phyloP scores from a whole-genome alignment of 2,113 vertebrate genomes.

The Rhinoptilus africanus region DNA sequence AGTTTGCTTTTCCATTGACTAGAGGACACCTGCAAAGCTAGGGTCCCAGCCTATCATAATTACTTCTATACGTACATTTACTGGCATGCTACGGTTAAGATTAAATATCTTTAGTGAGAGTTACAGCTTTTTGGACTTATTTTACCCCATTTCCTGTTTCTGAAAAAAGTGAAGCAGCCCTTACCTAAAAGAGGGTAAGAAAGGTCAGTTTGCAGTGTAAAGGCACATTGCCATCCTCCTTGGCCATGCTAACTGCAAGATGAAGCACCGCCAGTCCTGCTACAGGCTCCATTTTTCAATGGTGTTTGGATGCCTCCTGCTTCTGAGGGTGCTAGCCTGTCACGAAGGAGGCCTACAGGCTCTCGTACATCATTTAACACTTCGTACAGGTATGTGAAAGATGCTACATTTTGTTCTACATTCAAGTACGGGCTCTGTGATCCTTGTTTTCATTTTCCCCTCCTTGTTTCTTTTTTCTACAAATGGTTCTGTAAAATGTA shows the following conservation, averaged over 20 bases:
- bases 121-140: not conserved
- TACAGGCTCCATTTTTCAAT: not conserved
- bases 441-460: not conserved
- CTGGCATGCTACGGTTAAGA: not conserved
- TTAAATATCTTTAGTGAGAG: not conserved
- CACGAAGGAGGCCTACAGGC: accelerated
- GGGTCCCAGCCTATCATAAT: accelerated
- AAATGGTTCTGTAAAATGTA: not conserved
- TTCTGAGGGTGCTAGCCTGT: not conserved
- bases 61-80: not conserved
- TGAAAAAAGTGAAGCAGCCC: not conserved
- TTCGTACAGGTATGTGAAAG: accelerated
- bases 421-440: not conserved
- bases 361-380: not conserved
- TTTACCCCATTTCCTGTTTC: not conserved
- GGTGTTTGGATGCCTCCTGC: not conserved
- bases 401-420: not conserved
- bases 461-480: not conserved
- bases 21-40: not conserved
- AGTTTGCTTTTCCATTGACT: not conserved
- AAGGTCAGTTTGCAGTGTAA: not conserved
- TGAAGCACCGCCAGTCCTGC: not conserved
- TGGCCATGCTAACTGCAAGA: not conserved
- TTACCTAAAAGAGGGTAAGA: not conserved
- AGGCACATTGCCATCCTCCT: not conserved